Evolutionary conservation across 30 jellyfish, hydroid and myxozoan genomes (phyloP).

Genomic region (Aurelia sp.): DNA sequence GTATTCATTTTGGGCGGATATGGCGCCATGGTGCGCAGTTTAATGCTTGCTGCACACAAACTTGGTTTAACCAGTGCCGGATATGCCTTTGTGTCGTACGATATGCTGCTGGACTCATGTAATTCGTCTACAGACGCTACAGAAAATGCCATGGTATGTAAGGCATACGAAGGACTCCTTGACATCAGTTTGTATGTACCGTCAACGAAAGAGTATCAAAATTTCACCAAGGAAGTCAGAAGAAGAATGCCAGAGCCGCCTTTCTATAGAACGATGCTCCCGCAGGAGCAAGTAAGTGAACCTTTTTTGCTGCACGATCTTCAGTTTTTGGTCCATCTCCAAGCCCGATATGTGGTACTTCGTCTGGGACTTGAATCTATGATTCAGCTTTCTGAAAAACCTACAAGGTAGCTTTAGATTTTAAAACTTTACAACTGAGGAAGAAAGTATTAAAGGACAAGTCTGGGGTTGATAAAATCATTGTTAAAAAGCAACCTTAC

Average conservation of each 20-base stretch:
- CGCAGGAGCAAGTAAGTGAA: slow-evolving; percentile 54
- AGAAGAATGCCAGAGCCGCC: slow-evolving; percentile 88
- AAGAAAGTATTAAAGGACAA: too few relatives aligned
- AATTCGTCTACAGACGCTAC: slow-evolving; percentile 34
- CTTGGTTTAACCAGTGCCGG: slow-evolving; percentile 71
- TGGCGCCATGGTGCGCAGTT: slow-evolving; percentile 68
- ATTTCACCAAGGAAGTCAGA: slow-evolving; percentile 78
- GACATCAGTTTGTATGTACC: slow-evolving; percentile 93
- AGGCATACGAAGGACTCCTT: slow-evolving; percentile 88
- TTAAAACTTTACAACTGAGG: too few relatives aligned
- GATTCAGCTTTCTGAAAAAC: too few relatives aligned
- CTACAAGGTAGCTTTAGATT: too few relatives aligned
- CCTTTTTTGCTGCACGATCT: too few relatives aligned
- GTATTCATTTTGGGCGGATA: slow-evolving; percentile 95
- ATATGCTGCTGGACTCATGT: slow-evolving; percentile 80
- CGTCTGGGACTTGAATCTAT: too few relatives aligned
- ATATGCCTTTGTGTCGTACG: slow-evolving; percentile 79
- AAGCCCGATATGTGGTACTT: too few relatives aligned
- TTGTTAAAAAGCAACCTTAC: too few relatives aligned
- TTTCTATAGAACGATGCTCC: slow-evolving; percentile 63
- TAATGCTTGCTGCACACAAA: slow-evolving; percentile 81
- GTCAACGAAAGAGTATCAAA: slow-evolving; percentile 51
- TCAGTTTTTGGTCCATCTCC: too few relatives aligned
- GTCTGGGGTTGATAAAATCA: too few relatives aligned
- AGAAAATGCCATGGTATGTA: slow-evolving; percentile 69